These are phyloP conservation scores for Odocoileus virginianus DNA, from an alignment of 2,113 vertebrate genomes.

Conservation along the genomic window DNA sequence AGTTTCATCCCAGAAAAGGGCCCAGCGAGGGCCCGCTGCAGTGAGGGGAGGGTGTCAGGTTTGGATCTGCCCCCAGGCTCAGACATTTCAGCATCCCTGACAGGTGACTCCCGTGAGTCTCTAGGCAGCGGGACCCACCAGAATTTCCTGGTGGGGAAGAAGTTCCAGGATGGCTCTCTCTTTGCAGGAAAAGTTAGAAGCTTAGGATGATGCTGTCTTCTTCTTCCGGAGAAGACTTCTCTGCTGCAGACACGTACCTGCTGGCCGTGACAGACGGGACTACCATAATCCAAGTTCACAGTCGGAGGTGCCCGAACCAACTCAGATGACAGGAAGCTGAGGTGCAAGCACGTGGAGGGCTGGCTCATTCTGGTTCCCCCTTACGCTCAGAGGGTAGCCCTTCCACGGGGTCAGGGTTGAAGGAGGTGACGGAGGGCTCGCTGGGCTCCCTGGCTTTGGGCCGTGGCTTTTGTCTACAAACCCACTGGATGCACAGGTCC, in stretches of 20 bases:
- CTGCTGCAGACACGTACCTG: neutral
- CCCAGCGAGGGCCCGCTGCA: neutral
- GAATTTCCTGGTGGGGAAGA: neutral
- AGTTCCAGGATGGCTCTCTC: neutral
- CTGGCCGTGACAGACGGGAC: neutral
- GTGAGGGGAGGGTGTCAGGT: neutral
- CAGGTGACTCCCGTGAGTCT: neutral
- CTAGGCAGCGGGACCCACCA: neutral
- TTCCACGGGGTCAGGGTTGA: neutral
- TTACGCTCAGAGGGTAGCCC: neutral
- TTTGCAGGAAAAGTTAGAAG: neutral
- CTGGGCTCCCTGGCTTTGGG: neutral
- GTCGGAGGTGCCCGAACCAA: neutral
- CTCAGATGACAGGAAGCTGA: rapidly evolving
- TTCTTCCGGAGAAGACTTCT: neutral
- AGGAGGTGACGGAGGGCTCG: neutral
- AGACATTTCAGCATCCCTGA: neutral
- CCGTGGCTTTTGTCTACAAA: neutral
- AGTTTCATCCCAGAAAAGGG: constrained; percentile 47
- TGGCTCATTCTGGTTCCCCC: neutral
- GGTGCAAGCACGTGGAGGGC: rapidly evolving
- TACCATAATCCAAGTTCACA: neutral
- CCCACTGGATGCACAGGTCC: neutral
- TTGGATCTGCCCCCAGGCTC: neutral
- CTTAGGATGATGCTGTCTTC: neutral